Evolutionary conservation across 2,113 vertebrate genomes (phyloP).

Genomic region (Notothenia rossii): DNA sequence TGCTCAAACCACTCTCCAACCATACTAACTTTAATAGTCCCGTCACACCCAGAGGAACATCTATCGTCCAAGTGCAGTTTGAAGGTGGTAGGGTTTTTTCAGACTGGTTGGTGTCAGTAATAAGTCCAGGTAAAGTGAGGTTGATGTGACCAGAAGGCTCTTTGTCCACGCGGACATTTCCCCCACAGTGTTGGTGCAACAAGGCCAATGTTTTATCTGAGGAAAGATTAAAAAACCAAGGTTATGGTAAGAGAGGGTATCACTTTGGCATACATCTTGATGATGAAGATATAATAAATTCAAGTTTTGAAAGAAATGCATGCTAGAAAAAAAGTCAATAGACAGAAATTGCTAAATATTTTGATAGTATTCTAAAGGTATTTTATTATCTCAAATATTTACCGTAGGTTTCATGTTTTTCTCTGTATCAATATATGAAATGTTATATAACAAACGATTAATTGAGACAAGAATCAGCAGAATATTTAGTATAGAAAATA

Average conservation of each 20-base stretch:
- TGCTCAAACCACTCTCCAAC: slow-evolving; percentile 38
- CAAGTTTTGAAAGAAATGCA: too few species aligned
- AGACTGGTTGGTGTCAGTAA: slow-evolving; percentile 4
- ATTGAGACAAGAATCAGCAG: too few species aligned
- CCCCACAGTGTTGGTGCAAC: slow-evolving; percentile 38
- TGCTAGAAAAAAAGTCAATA: too few species aligned
- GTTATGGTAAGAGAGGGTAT: not conserved
- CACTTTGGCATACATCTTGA: not conserved
- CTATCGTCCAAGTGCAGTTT: slow-evolving; percentile 71
- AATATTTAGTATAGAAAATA: too few species aligned
- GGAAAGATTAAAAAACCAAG: not conserved
- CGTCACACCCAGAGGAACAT: slow-evolving; percentile 34
- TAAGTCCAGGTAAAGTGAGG: slow-evolving; percentile 45
- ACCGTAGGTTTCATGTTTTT: too few species aligned
- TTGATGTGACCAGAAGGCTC: slow-evolving; percentile 44
- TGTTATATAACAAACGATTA: too few species aligned
- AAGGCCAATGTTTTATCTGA: slow-evolving; percentile 54
- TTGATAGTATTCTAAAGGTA: too few species aligned
- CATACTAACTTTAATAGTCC: slow-evolving; percentile 42
- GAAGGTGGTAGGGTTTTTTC: not conserved
- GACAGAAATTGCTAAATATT: not conserved
- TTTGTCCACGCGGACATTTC: slow-evolving; percentile 57
- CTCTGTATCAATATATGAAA: too few species aligned
- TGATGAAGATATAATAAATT: too few species aligned
- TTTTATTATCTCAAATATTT: too few species aligned